Evolutionary conservation across 2,888 invertebrate species (phyloP).

Genomic region (Linnaemya vulpina): DNA sequence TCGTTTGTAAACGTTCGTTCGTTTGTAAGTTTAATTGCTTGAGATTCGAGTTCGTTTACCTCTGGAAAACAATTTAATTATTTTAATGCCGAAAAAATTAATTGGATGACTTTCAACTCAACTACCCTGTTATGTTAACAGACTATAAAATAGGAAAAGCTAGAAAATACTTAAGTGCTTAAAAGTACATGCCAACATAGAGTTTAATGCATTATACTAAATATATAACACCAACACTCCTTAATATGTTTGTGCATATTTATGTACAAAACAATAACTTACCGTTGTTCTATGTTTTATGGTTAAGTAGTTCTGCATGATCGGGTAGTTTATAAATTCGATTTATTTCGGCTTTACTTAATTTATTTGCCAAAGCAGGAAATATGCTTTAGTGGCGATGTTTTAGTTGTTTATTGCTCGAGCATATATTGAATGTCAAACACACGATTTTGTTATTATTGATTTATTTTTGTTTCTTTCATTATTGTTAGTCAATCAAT

Average conservation of each 20-base stretch:
- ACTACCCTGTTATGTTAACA: slow-evolving; percentile 6
- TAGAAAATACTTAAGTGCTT: neutral
- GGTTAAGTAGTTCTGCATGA: slow-evolving; percentile 34
- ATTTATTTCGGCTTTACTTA: slow-evolving; percentile 5
- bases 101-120: neutral
- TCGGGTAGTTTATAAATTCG: slow-evolving; percentile 4
- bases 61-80: neutral
- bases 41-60: slow-evolving; percentile 2
- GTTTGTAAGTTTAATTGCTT: neutral
- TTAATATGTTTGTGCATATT: no score
- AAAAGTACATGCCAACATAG: no score
- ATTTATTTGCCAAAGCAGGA: slow-evolving; percentile 40
- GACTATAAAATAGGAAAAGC: neutral
- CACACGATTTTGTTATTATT: slow-evolving; percentile 10
- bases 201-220: no score
- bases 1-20: no score
- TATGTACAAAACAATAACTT: no score
- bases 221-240: no score
- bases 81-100: neutral
- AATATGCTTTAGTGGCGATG: slow-evolving; percentile 26
- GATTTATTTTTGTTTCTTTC: slow-evolving; percentile 17
- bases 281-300: slow-evolving; percentile 22
- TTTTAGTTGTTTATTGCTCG: neutral
- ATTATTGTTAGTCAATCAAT: slow-evolving; percentile 36
- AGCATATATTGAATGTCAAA: neutral